Conservation (phyloP, 2,797 vertebrate species). For the Dicrostonyx torquatus region DNA sequence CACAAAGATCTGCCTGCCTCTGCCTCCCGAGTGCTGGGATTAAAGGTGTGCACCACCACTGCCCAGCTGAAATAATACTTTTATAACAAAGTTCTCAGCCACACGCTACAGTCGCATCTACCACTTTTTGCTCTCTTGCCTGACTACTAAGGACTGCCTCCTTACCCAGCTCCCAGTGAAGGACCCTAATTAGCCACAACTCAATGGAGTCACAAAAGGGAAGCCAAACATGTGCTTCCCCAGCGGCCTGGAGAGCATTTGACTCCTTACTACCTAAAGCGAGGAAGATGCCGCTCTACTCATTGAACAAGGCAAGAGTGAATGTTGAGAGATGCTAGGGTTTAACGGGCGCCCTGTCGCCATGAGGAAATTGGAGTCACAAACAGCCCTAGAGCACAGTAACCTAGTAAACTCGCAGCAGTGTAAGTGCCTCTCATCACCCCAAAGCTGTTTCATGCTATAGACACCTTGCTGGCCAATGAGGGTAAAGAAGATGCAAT, state of each 20-base stretch:
- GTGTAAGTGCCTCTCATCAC: neutral
- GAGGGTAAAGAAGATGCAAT: neutral
- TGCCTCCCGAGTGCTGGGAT: too few relatives aligned
- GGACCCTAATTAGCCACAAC: neutral
- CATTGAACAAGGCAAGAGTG: neutral
- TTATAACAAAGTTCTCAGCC: neutral
- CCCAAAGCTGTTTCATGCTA: conserved; percentile 35
- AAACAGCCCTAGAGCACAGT: neutral
- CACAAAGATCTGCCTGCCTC: too few relatives aligned
- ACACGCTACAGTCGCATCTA: neutral
- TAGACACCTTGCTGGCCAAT: neutral
- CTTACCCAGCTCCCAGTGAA: neutral
- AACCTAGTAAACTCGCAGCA: conserved; percentile 42
- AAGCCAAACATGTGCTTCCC: neutral
- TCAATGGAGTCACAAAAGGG: neutral
- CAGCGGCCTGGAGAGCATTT: neutral
- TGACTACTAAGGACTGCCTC: neutral
- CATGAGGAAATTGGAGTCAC: neutral
- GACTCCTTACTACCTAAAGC: neutral
- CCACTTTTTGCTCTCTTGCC: neutral
- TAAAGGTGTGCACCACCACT: too few relatives aligned
- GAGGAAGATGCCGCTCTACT: conserved; percentile 9
- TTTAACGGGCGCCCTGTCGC: neutral
- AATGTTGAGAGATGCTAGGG: neutral
- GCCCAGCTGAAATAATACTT: neutral